These are phyloP conservation scores for Papilio aristodemus DNA, from an alignment of 1,140 invertebrate species.

Conservation along the genomic window DNA sequence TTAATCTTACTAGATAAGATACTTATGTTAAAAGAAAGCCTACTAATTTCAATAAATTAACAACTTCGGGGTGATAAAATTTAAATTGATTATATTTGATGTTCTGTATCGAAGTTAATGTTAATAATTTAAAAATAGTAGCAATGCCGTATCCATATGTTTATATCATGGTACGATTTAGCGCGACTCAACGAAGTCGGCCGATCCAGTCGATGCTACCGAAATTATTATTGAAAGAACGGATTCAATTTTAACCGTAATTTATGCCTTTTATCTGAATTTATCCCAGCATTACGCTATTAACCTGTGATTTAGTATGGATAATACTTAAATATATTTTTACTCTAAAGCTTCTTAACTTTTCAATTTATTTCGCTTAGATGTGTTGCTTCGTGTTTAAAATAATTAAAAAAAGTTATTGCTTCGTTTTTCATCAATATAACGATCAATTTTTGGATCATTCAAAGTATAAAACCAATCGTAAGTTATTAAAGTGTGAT, in stretches of 20 bases:
- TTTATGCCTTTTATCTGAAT: slow-evolving; percentile 37
- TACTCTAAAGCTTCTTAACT: neutral
- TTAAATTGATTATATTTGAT: neutral
- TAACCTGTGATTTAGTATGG: slow-evolving; percentile 13
- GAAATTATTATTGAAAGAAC: slow-evolving; percentile 45
- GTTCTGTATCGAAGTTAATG: no score
- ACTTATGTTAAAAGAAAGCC: no score
- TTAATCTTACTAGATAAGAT: no score
- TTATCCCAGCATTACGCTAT: slow-evolving; percentile 14
- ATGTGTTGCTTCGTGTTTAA: no score
- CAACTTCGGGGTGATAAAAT: no score
- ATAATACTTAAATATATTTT: slow-evolving; percentile 9
- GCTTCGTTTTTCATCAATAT: no score
- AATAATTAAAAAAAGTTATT: no score
- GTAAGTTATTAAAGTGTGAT: no score
- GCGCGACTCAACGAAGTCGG: slow-evolving; percentile 42
- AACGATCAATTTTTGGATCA: no score
- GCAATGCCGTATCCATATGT: slow-evolving; percentile 34
- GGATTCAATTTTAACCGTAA: slow-evolving; percentile 47
- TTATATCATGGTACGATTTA: slow-evolving; percentile 38
- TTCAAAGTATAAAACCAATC: no score
- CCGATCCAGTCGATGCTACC: slow-evolving; percentile 47
- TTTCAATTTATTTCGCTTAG: neutral
- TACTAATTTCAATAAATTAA: no score
- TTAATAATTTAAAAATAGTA: neutral